Base-by-base conservation (phyloP, 1,140 invertebrate genomes). In the Ephestia elutella region DNA sequence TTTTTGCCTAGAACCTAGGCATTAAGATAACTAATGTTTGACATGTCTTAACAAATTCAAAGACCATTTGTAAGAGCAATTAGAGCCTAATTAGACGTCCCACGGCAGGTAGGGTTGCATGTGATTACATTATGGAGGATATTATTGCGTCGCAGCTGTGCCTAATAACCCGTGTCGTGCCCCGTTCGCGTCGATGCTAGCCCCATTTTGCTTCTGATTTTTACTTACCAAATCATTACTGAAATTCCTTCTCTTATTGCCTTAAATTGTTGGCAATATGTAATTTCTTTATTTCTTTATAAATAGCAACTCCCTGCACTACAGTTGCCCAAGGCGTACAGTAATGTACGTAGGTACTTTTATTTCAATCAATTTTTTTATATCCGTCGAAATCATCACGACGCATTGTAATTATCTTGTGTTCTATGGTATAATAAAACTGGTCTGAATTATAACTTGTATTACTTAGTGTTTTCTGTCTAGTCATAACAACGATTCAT, bases 81-180 rank as follows among this genome's bases (percentile, higher is more conserved):
- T 15, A 44, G 13, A 44, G 38, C 15, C 2, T 10, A 44, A 44
- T 17, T n/a, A 44, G 30, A 25, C 21, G 21, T 32, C 30, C 38
- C 38, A 10, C 18, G 38, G 28, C 44, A 57, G 56, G 56, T 57
- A 48, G 35, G 9, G 21, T 56, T 38, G 54, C 56, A 57, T 57
- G 17, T 28, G 15, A 62, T 32, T 66, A 62, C 50, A 49, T 53
- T 50, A n/a, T 20, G 32, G 55, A 53, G 35, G 51, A 54, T 62
- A 64, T 64, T 59, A 64, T 60, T 62, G 35, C 56, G 55, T 28
- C 58, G 18, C 66, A 68, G 66, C 54, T 64, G 66, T 44, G 11
- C 10, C 25, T 60, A 68, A 68, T 62, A 60, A 56, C 28, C 57
- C 38, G 38, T 32, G 19, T 32, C 49, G 54, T 63, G 7, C 51